phyloP scores from a whole-genome alignment of 2,797 vertebrate genomes.

The Hemitrygon akajei region DNA sequence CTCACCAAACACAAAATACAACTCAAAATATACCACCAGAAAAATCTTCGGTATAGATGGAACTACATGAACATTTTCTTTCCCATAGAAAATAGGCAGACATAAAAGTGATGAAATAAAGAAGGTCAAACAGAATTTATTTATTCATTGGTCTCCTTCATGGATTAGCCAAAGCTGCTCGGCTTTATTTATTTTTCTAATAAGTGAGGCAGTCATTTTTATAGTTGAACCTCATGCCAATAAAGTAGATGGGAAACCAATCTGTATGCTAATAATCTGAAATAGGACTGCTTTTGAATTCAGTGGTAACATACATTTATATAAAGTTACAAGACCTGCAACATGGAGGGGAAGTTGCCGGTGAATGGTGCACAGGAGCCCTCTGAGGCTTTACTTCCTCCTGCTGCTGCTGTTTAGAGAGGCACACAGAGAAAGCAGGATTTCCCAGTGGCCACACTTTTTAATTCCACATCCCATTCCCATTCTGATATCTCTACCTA shows the following conservation, averaged over 20 bases:
- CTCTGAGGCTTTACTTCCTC: background rate
- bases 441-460: no score
- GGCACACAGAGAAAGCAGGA: no score
- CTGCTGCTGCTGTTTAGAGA: background rate
- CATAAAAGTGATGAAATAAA: conserved; percentile 16
- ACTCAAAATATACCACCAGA: background rate
- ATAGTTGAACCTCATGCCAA: background rate
- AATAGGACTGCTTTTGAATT: background rate
- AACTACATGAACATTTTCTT: no score
- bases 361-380: background rate
- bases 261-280: background rate
- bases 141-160: background rate
- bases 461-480: no score
- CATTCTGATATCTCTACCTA: no score
- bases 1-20: conserved; percentile 14
- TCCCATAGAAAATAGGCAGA: background rate
- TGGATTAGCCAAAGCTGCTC: background rate
- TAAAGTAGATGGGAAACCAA: background rate
- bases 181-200: background rate
- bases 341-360: background rate
- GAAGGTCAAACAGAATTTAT: background rate
- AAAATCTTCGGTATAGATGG: conserved; percentile 10
- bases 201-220: background rate
- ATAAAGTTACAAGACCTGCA: background rate
- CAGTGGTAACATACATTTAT: background rate